phyloP scores from a whole-genome alignment of 2,797 vertebrate genomes.

The Cacajao melanocephalus region DNA sequence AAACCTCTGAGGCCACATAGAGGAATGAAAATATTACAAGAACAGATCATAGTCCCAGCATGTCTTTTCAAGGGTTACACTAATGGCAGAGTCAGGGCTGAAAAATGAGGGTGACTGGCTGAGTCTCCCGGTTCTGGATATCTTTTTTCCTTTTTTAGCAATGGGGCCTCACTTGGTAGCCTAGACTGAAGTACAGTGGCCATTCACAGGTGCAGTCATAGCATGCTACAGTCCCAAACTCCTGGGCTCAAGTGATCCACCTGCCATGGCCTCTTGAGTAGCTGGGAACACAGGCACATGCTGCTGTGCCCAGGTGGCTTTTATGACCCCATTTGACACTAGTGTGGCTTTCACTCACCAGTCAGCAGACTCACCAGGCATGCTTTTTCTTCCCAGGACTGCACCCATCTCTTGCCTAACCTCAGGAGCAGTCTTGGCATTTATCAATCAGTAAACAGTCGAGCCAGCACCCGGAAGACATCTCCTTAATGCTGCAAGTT shows the following conservation, averaged over 20 bases:
- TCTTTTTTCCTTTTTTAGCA: background rate
- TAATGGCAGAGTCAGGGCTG: background rate
- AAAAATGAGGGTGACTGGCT: background rate
- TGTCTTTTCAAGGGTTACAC: background rate
- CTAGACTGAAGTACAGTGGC: background rate
- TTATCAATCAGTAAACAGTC: background rate
- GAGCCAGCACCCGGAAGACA: background rate
- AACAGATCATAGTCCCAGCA: rapidly evolving
- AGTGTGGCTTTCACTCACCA: rapidly evolving
- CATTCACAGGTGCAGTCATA: background rate
- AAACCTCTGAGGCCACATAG: rapidly evolving
- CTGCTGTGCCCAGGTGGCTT: background rate
- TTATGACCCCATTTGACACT: background rate
- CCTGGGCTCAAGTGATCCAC: background rate
- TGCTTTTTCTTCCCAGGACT: background rate
- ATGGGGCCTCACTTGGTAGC: background rate
- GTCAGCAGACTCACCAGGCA: background rate
- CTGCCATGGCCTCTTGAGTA: background rate
- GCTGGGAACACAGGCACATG: background rate
- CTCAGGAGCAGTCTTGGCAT: background rate
- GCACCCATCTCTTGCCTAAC: no score
- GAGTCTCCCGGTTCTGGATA: no score
- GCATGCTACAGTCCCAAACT: background rate
- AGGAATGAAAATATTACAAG: background rate
- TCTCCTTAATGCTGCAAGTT: background rate